A percentile compares a stretch with the other conserved stretches of the same genome.
Evolutionary conservation across 1,140 invertebrate genomes (phyloP).

Genomic region (Camponotus vicinus): DNA sequence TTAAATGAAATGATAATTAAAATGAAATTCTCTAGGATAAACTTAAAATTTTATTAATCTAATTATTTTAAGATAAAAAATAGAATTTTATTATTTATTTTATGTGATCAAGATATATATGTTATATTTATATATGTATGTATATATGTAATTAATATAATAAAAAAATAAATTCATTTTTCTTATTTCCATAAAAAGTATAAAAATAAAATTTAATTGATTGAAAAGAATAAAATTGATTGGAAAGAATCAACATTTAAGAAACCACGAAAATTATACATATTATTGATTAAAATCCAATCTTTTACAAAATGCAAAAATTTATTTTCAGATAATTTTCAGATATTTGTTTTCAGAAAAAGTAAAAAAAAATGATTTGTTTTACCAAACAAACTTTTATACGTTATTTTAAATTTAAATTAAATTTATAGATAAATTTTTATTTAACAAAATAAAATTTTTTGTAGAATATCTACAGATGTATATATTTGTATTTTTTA

Average conservation of each 20-base stretch:
- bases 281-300: background rate
- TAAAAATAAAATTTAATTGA: background rate
- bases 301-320: constrained; percentile 22
- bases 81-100: background rate
- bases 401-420: background rate
- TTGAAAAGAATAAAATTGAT: background rate
- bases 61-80: constrained; percentile 10
- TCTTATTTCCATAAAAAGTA: background rate
- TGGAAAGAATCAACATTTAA: too few relatives aligned
- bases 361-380: background rate
- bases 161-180: background rate
- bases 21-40: background rate
- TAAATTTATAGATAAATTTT: background rate
- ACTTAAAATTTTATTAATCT: constrained; percentile 11
- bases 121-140: background rate
- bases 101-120: background rate
- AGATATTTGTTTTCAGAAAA: background rate
- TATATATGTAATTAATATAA: background rate
- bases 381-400: background rate
- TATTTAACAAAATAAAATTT: background rate
- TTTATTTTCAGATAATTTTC: too few relatives aligned
- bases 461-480: background rate
- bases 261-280: background rate
- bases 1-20: too few relatives aligned
- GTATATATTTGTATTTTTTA: background rate